phyloP scores from a whole-genome alignment of 2,113 vertebrate species.

The Cheirogaleus medius region DNA sequence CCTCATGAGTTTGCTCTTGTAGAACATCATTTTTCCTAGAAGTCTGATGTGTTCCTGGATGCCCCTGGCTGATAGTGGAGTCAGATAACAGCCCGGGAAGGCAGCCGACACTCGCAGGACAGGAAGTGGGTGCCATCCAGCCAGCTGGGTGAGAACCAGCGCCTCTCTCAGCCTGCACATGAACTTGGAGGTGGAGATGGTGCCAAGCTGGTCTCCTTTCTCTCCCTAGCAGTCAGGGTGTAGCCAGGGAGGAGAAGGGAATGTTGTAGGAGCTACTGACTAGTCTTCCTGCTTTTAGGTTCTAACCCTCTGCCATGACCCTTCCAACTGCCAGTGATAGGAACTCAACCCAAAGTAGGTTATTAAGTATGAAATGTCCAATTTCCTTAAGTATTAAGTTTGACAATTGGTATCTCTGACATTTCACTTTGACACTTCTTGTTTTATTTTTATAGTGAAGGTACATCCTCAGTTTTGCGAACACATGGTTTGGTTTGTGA shows the following conservation, averaged over 20 bases:
- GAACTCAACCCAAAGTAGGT: not conserved
- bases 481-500: too few species aligned
- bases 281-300: not conserved
- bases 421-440: too few species aligned
- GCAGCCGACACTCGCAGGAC: constrained; percentile 45
- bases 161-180: not conserved
- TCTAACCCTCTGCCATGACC: not conserved
- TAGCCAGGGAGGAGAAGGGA: not conserved
- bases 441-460: too few species aligned
- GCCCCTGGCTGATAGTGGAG: constrained; percentile 56
- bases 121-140: constrained; percentile 49
- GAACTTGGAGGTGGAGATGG: not conserved
- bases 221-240: not conserved
- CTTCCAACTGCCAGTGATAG: not conserved
- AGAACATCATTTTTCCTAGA: constrained; percentile 67
- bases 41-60: constrained; percentile 33
- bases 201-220: not conserved
- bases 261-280: not conserved
- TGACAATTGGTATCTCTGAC: too few species aligned
- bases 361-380: too few species aligned
- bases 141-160: constrained; percentile 38
- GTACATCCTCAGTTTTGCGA: too few species aligned
- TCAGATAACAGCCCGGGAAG: constrained; percentile 67
- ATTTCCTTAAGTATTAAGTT: too few species aligned
- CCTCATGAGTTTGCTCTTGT: not conserved